phyloP scores from a whole-genome alignment of 2,113 vertebrate genomes.

The Agapornis roseicollis region DNA sequence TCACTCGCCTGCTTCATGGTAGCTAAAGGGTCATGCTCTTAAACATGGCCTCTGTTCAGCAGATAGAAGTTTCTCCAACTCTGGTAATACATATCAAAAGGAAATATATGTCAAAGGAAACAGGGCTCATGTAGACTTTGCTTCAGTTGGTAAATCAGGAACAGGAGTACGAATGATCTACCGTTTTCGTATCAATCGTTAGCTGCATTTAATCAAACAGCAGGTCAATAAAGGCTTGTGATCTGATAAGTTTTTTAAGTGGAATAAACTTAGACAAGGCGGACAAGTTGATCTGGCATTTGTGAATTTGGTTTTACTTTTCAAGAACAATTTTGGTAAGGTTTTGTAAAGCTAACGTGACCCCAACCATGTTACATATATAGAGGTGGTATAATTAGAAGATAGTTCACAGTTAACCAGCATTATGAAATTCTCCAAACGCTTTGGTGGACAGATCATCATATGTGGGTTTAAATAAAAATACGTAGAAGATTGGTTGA shows the following conservation, averaged over 20 bases:
- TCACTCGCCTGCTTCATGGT: background rate
- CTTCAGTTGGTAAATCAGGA: background rate
- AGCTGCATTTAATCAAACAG: background rate
- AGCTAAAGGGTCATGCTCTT: background rate
- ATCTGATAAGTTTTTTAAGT: background rate
- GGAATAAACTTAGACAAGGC: background rate
- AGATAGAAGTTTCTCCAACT: background rate
- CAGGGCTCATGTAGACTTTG: background rate
- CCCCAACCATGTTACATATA: background rate
- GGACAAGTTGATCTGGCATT: background rate
- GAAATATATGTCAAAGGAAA: background rate
- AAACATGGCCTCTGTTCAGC: background rate
- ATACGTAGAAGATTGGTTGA: background rate
- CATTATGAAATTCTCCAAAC: background rate
- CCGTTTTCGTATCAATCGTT: background rate
- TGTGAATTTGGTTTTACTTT: background rate
- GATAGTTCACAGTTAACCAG: background rate
- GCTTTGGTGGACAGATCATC: background rate
- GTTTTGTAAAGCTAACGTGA: background rate
- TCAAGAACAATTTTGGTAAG: background rate
- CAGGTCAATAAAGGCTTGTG: background rate
- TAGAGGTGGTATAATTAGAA: background rate
- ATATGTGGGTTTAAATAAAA: background rate
- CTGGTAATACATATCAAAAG: background rate
- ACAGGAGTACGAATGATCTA: background rate